These are phyloP conservation scores for Iphiclides podalirius DNA, from an alignment of 2,888 invertebrate species.

Conservation along the genomic window DNA sequence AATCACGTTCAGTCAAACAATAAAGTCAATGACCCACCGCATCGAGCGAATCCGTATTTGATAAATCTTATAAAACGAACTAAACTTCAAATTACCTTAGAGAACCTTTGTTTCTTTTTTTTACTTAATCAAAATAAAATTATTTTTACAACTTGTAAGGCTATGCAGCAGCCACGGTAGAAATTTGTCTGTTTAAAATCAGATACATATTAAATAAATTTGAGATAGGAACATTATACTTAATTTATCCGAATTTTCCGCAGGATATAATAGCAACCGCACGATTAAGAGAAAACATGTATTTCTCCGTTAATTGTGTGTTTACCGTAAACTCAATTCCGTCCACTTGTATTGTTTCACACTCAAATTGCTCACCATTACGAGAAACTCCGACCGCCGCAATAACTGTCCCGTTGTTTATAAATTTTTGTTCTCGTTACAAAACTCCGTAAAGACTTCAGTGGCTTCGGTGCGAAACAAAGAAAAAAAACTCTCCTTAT, in stretches of 20 bases:
- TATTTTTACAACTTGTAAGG: background rate
- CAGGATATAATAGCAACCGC: too few relatives aligned
- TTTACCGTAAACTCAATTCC: constrained; percentile 64
- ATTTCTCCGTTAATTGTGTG: background rate
- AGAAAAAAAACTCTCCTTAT: background rate
- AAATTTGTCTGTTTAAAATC: background rate
- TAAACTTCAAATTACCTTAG: too few relatives aligned
- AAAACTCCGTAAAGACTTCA: constrained; percentile 7
- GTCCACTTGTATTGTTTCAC: constrained; percentile 65
- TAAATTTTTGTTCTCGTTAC: constrained; percentile 5
- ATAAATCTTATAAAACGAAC: background rate
- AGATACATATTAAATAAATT: background rate
- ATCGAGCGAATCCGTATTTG: background rate
- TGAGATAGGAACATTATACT: too few relatives aligned
- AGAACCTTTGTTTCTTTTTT: background rate
- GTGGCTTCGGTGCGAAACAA: background rate
- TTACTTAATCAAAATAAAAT: background rate
- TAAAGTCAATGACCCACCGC: constrained; percentile 33
- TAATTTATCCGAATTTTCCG: too few relatives aligned
- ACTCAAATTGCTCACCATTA: constrained; percentile 64
- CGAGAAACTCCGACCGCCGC: constrained; percentile 55
- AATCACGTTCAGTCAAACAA: constrained; percentile 34
- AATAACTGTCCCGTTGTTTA: constrained; percentile 42
- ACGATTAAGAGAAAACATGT: too few relatives aligned
- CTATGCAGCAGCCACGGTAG: background rate